A percentile compares a stretch with the other conserved stretches of the same genome.
Evolutionary conservation across 2,113 vertebrate species (phyloP).

Genomic region (Ceratotherium simum): DNA sequence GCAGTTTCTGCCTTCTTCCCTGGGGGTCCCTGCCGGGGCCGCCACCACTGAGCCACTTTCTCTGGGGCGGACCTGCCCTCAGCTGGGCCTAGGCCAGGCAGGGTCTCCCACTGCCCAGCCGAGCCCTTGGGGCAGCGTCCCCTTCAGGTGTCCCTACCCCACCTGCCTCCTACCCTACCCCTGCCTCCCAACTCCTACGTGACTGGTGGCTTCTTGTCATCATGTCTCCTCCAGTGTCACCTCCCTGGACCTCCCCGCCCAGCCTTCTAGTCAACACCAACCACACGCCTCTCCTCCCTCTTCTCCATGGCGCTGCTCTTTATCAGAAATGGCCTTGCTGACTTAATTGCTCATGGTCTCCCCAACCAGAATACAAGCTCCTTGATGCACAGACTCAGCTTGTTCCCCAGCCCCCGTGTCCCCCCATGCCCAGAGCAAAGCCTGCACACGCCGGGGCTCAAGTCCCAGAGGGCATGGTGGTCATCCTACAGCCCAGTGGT

Average conservation of each 20-base stretch:
- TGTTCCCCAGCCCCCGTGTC: accelerated
- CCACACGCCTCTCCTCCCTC: background rate
- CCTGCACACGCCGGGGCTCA: background rate
- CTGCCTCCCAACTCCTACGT: no score
- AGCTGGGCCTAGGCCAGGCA: background rate
- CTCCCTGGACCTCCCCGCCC: background rate
- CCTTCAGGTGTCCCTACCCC: background rate
- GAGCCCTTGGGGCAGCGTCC: background rate
- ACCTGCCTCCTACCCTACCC: background rate
- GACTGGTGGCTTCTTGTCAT: background rate
- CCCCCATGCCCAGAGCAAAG: background rate
- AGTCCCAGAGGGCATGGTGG: background rate
- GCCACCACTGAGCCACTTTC: background rate
- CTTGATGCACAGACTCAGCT: background rate
- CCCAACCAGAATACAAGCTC: no score
- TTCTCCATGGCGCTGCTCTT: background rate
- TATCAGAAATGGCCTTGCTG: background rate
- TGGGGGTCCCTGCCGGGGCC: background rate
- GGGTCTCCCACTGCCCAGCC: background rate
- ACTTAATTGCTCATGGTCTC: background rate
- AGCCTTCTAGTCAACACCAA: accelerated
- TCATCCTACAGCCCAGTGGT: accelerated
- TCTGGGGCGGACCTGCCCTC: background rate
- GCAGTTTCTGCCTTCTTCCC: background rate
- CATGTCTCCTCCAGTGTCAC: background rate